Evolutionary conservation across 2,888 invertebrate genomes (phyloP).

Genomic region (Drosophila gaucha): DNA sequence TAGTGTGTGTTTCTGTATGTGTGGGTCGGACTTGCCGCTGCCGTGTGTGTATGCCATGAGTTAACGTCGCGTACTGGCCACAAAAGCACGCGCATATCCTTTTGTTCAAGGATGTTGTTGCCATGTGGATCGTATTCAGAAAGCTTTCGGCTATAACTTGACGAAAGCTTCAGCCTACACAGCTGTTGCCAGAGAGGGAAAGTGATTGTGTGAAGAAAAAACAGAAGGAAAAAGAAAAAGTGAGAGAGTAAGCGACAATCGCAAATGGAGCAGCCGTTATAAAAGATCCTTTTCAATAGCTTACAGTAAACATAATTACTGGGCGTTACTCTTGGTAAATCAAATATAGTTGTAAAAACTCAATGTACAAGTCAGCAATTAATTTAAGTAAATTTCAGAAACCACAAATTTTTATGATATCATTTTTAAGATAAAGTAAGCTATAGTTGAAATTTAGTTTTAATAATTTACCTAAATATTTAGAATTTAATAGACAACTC

Average conservation of each 20-base stretch:
- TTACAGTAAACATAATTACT: background rate
- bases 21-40: constrained; percentile 43
- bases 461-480: no score
- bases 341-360: no score
- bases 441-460: no score
- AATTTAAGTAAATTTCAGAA: no score
- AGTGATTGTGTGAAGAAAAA: constrained; percentile 22
- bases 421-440: no score
- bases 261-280: constrained; percentile 3
- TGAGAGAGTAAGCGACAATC: background rate
- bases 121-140: constrained; percentile 65
- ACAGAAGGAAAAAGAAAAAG: background rate
- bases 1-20: constrained; percentile 33
- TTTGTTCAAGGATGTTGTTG: constrained; percentile 72
- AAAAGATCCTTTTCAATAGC: constrained; percentile 25
- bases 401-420: no score
- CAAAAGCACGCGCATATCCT: constrained; percentile 64
- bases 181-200: constrained; percentile 69
- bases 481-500: no score
- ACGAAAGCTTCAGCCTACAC: constrained; percentile 65
- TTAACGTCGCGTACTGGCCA: constrained; percentile 78
- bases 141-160: constrained; percentile 59
- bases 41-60: constrained; percentile 71
- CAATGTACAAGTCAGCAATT: background rate
- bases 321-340: background rate